Base-by-base conservation (phyloP, 2,888 invertebrate species). In the Andrena flavipes region DNA sequence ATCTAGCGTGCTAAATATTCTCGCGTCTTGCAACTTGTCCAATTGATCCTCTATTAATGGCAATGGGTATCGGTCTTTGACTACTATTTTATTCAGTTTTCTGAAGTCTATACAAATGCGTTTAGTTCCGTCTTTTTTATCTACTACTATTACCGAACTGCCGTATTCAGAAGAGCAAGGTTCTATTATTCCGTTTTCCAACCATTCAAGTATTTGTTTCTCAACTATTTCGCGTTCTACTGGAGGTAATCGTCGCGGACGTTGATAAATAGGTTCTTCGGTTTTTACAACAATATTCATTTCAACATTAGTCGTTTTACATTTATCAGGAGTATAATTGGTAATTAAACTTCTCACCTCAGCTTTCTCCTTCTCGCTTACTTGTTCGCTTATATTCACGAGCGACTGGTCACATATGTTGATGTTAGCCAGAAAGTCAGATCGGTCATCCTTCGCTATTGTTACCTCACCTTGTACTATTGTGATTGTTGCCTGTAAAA, bases 161-260 rank as follows among this genome's bases (percentile, higher is more conserved):
- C 72, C 77, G 4, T 78, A 78, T 13, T 78, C 78, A 0, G 73
- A 72, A 7, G 64, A 26, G 13, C 49, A 65, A 5, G 76, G 42
- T 10, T 71, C 70, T 30, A 77, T 16, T n/a, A 77, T 67, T 10
- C 23, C 23, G 13, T 60, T 42, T 7, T 70, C 13, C 2, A 72
- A 20, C 67, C 72, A 77, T 0, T 67, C 49, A 1, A n/a, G 20
- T 13, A 71, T 35, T 20, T 77, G 77, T n/a, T 35, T 33, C 20
- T 77, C 30, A n/a, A 77, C 72, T 20, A 67, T 48, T 1, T 68
- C 62, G 3, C 48, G 48, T 16, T 78, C 72, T 6, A 42, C 33
- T 2, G 10, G 3, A 1, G 67, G 72, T 26, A 78, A 56, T 4
- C 77, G 42, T 54, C 67, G 59, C 16, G 72, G 60, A 6, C 29